Percentiles rank a stretch among this genome's conserved stretches.
Evolutionary conservation across 1,140 invertebrate species (phyloP).

Genomic region (Ceratitis capitata): DNA sequence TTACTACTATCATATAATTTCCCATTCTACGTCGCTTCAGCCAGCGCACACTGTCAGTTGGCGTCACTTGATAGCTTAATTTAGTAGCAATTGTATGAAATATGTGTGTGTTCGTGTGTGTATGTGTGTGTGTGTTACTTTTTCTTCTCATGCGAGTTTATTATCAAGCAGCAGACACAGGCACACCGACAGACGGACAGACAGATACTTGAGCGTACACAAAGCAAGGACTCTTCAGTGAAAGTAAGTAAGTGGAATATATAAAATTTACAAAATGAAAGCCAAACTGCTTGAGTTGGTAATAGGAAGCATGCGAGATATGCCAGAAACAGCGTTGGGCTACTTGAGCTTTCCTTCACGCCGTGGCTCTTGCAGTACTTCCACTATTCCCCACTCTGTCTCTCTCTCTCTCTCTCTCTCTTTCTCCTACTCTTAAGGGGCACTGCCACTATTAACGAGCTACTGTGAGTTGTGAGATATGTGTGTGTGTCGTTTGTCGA

Average conservation of each 20-base stretch:
- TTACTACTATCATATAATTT: neutral
- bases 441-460: too few relatives aligned
- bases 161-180: neutral
- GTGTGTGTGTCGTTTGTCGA: neutral
- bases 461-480: neutral
- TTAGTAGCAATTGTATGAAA: neutral
- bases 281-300: neutral
- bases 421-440: too few relatives aligned
- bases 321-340: neutral
- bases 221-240: constrained; percentile 16
- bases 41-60: neutral
- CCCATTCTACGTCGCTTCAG: neutral
- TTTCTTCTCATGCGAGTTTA: neutral
- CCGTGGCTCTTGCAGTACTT: neutral
- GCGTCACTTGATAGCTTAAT: constrained; percentile 33
- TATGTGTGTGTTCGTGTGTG: neutral
- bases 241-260: constrained; percentile 3
- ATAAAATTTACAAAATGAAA: constrained; percentile 17
- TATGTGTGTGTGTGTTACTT: neutral
- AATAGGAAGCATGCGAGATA: neutral
- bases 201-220: constrained; percentile 3
- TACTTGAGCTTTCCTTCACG: neutral
- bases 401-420: neutral
- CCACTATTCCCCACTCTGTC: neutral
- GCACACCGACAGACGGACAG: neutral